Percentiles rank a stretch among this genome's conserved stretches.
These are phyloP conservation scores for Fratercula arctica DNA, from an alignment of 2,797 vertebrate species.

Conservation along the genomic window DNA sequence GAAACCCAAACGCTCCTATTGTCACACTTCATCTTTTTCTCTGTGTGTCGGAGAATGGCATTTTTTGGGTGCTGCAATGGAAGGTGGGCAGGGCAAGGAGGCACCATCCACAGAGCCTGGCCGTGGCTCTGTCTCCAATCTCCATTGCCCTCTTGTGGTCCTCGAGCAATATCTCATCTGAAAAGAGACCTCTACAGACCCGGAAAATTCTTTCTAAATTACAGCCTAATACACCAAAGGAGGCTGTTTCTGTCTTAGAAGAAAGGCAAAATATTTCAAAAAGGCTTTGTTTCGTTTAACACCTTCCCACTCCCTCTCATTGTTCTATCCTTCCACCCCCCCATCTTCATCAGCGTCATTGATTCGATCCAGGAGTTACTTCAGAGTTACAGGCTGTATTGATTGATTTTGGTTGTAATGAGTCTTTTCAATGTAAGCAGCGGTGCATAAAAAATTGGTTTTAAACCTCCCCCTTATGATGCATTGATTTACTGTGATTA, in stretches of 20 bases:
- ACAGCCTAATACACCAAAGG: neutral
- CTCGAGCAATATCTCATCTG: neutral
- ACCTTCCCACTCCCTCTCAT: neutral
- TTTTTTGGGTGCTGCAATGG: neutral
- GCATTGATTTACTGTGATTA: constrained; percentile 54
- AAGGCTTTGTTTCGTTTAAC: constrained; percentile 3
- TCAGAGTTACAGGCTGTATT: constrained; percentile 34
- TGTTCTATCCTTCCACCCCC: neutral
- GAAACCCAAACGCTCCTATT: neutral
- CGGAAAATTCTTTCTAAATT: neutral
- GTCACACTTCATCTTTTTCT: neutral
- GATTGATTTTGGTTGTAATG: constrained; percentile 54
- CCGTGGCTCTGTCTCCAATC: neutral
- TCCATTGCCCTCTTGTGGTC: constrained; percentile 58
- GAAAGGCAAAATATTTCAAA: neutral
- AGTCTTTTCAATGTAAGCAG: constrained; percentile 14
- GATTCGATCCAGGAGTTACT: constrained; percentile 47
- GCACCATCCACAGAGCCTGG: neutral
- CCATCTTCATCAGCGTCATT: constrained; percentile 13
- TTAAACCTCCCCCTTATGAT: constrained; percentile 32
- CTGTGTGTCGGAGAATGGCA: neutral
- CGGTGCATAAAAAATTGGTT: neutral
- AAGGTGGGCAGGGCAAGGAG: neutral
- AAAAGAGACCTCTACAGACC: neutral
- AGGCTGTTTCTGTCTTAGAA: neutral